Evolutionary conservation across 2,888 invertebrate genomes (phyloP), one percentile per base, ranked within the genome.

Genomic region (Helobdella robusta): DNA sequence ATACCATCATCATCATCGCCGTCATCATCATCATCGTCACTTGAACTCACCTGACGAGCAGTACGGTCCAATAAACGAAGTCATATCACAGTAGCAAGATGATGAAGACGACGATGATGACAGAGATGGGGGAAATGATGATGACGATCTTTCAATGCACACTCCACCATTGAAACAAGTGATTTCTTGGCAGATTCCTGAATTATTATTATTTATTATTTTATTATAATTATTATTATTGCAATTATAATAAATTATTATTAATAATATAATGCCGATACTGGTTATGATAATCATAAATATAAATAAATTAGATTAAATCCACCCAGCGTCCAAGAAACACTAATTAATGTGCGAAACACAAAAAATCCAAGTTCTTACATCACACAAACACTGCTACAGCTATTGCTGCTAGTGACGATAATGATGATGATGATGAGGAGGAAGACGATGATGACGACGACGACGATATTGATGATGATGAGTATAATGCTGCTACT

Each of bases 1-100:
- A 40, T 15, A 40, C 40, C 11, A 40, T 15, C 8, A 40, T 15
- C 20, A 15, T 20, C 11, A 11, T 15, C 44, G n/a, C 44, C 44
- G n/a, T 11, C 44, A n/a, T 40, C n/a, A 40, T 40, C 11, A 40
- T n/a, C 11, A 15, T 11, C 11, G 52, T n/a, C 6, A 11, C 52
- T 11, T n/a, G 15, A 11, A 11, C 36, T 36, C 2, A 62, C 62
- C 62, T 46, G 20, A 4, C 8, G 30, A 32, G 34, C 62, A 62
- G 28, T 35, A 30, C 8, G 23, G 32, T 34, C 62, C 62, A n/a
- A 23, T 18, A 35, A 62, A 62, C 28, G 62, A 62, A 1, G 62
- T 62, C 50, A 62, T 25, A 34, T 62, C 62, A 48, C 62, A 62
- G n/a, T 34, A 30, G 50, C 62, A 62, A 8, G 48, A 40, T n/a